A percentile compares a stretch with the other conserved stretches of the same genome.
Conservation (phyloP, 1,140 invertebrate genomes). For the Drosophila arizonae region DNA sequence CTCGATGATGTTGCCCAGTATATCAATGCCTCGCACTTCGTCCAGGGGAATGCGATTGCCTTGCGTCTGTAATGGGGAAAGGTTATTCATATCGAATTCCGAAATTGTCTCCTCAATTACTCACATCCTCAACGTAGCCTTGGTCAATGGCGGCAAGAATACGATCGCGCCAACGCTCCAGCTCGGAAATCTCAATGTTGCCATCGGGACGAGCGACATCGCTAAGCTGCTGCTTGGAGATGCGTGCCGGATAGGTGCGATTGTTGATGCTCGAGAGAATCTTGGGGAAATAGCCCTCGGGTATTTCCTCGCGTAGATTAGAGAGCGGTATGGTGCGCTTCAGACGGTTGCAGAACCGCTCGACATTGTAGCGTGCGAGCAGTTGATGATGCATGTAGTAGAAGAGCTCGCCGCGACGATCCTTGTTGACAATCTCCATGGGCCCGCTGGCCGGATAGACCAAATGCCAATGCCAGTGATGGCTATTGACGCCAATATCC, state of each 20-base stretch:
- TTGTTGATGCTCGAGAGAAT: conserved; percentile 84
- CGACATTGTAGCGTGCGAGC: conserved; percentile 84
- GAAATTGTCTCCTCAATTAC: neutral
- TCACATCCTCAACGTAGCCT: conserved; percentile 83
- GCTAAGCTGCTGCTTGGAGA: conserved; percentile 83
- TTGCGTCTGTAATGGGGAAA: conserved; percentile 19
- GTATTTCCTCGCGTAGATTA: conserved; percentile 84
- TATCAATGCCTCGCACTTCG: conserved; percentile 84
- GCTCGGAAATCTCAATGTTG: conserved; percentile 84
- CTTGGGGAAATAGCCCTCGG: conserved; percentile 86
- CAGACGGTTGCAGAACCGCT: conserved; percentile 85
- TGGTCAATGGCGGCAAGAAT: conserved; percentile 86
- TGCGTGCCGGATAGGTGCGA: conserved; percentile 85
- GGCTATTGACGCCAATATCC: conserved; percentile 86
- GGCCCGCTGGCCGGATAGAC: conserved; percentile 85
- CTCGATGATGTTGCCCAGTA: conserved; percentile 87
- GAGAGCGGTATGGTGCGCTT: conserved; percentile 84
- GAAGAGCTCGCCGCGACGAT: conserved; percentile 88
- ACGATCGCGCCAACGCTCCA: conserved; percentile 86
- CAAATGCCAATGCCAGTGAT: conserved; percentile 90
- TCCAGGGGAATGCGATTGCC: conserved; percentile 68
- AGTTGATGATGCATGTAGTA: conserved; percentile 90
- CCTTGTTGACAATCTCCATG: conserved; percentile 84
- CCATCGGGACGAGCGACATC: conserved; percentile 85
- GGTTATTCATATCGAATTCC: too few species aligned